A percentile compares a stretch with the other conserved stretches of the same genome.
Evolutionary conservation across 1,140 invertebrate genomes (phyloP).

Genomic region (Sesamia nonagrioides): DNA sequence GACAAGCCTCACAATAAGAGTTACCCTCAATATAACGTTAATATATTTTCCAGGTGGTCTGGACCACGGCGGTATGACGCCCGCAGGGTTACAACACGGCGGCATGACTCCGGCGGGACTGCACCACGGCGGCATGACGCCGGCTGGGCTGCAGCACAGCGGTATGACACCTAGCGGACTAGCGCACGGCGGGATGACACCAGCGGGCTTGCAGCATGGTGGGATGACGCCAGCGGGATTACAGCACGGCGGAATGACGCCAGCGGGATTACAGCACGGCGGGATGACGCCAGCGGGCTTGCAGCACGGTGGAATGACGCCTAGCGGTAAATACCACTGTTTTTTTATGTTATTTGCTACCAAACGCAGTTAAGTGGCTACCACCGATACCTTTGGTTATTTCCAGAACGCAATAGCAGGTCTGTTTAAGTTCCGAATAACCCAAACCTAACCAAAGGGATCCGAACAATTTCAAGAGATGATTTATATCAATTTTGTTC

Average conservation of each 20-base stretch:
- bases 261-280: conserved; percentile 62
- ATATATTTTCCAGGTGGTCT: conserved; percentile 52
- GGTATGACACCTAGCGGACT: conserved; percentile 59
- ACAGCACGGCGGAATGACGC: conserved; percentile 48
- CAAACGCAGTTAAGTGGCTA: no score
- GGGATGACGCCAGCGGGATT: conserved; percentile 71
- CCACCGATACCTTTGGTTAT: no score
- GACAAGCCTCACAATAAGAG: no score
- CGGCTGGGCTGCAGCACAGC: conserved; percentile 71
- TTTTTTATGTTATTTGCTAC: not conserved
- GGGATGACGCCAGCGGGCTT: conserved; percentile 71
- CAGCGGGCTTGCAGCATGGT: conserved; percentile 77
- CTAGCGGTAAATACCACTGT: conserved; percentile 26
- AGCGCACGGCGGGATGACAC: conserved; percentile 81
- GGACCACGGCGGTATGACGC: conserved; percentile 71
- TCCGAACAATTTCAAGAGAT: not conserved
- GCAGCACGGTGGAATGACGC: conserved; percentile 69
- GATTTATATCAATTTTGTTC: conserved; percentile 54
- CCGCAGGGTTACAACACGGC: conserved; percentile 62
- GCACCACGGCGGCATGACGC: conserved; percentile 70
- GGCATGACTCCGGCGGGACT: conserved; percentile 55
- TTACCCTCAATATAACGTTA: not conserved
- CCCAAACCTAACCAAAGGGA: no score
- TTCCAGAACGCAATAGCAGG: no score
- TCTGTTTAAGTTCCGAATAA: no score